These are phyloP conservation scores for Tenrec ecaudatus DNA, from an alignment of 2,113 vertebrate species.

Conservation along the genomic window DNA sequence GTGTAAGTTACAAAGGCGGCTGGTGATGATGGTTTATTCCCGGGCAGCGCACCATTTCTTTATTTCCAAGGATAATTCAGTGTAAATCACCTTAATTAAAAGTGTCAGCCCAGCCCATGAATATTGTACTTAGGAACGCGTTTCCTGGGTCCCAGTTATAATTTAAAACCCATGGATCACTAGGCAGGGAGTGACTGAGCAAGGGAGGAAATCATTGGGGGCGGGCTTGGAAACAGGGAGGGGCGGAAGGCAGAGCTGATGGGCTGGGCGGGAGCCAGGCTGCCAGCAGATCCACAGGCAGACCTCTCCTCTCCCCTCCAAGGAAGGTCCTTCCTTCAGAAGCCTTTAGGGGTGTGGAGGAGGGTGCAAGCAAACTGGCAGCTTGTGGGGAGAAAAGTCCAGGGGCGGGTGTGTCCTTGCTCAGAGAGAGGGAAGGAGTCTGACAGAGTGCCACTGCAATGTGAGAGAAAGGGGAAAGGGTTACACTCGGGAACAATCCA, in stretches of 20 bases:
- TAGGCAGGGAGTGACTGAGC: constrained; percentile 82
- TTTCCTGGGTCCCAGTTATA: constrained; percentile 92
- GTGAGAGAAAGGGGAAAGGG: neutral
- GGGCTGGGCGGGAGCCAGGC: constrained; percentile 53
- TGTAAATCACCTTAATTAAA: constrained; percentile 94
- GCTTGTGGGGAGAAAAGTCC: neutral
- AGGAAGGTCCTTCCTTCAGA: neutral
- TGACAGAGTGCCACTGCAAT: neutral
- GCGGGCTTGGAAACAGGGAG: constrained; percentile 76
- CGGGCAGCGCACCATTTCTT: constrained; percentile 90
- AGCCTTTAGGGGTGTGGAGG: neutral
- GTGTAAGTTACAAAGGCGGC: constrained; percentile 90
- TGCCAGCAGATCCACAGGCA: neutral
- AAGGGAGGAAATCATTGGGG: constrained; percentile 77
- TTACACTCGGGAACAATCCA: neutral
- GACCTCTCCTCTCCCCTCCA: neutral
- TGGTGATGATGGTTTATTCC: constrained; percentile 92
- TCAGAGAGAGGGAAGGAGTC: neutral
- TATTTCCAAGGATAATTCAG: constrained; percentile 92
- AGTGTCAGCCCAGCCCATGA: constrained; percentile 90
- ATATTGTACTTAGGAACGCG: constrained; percentile 90
- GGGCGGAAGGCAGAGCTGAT: constrained; percentile 60
- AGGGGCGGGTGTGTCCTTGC: neutral
- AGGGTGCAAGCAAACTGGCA: neutral
- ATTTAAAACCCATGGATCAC: constrained; percentile 92